These are phyloP conservation scores for Regulus satrapa DNA, from an alignment of 2,113 vertebrate genomes.

Conservation along the genomic window DNA sequence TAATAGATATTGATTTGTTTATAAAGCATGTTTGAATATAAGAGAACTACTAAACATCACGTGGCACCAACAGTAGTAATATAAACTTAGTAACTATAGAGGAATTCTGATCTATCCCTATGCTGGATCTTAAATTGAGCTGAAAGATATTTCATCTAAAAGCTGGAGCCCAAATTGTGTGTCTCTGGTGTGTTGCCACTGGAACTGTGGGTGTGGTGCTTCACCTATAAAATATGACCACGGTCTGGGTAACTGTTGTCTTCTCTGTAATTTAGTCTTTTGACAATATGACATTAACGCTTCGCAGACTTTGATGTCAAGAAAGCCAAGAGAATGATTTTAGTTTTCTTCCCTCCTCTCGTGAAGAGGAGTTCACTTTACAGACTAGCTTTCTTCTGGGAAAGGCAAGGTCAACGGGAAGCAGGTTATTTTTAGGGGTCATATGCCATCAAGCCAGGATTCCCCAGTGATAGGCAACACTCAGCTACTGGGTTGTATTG, in stretches of 20 bases:
- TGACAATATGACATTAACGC: not conserved
- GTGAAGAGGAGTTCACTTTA: not conserved
- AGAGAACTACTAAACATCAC: not conserved
- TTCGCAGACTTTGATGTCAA: constrained; percentile 7
- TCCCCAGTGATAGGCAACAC: constrained; percentile 35
- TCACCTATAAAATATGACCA: not conserved
- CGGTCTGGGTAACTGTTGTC: not conserved
- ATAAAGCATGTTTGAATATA: not conserved
- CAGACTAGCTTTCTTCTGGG: constrained; percentile 25
- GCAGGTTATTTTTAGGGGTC: constrained; percentile 54
- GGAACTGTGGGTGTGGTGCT: not conserved
- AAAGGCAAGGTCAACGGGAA: constrained; percentile 13
- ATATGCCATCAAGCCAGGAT: not conserved
- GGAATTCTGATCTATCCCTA: not conserved
- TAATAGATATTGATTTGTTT: not conserved
- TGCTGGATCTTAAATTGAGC: not conserved
- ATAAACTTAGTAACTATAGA: not conserved
- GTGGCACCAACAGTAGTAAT: not conserved
- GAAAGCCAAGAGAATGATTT: not conserved
- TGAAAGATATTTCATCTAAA: not conserved
- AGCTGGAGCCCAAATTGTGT: not conserved
- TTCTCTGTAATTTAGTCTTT: not conserved
- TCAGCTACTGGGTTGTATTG: constrained; percentile 55
- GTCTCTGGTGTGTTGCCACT: not conserved
- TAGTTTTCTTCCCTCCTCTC: not conserved